A percentile compares a stretch with the other conserved stretches of the same genome.
These are phyloP conservation scores for Morus bassanus DNA, from an alignment of 2,797 vertebrate genomes.

Conservation along the genomic window DNA sequence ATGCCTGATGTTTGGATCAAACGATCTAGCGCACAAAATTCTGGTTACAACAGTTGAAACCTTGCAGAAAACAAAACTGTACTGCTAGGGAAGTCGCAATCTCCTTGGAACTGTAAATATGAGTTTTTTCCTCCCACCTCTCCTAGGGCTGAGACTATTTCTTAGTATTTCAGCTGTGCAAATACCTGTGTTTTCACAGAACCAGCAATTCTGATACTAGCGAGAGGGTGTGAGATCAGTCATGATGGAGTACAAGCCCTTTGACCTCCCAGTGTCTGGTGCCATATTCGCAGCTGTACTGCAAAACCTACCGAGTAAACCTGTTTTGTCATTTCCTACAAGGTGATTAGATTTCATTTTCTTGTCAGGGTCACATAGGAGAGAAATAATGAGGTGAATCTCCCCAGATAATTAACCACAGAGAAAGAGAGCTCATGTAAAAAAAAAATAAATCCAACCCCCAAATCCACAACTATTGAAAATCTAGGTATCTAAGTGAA, in stretches of 20 bases:
- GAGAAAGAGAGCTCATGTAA: background rate
- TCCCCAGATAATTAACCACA: background rate
- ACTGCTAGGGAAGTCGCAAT: background rate
- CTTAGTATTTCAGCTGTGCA: conserved; percentile 3
- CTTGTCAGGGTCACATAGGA: background rate
- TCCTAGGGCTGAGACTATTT: conserved; percentile 36
- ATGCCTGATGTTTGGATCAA: conserved; percentile 97
- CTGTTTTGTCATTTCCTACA: background rate
- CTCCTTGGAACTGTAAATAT: conserved; percentile 30
- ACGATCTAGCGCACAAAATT: conserved; percentile 78
- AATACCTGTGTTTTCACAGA: conserved; percentile 13
- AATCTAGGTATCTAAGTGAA: background rate
- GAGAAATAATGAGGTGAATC: background rate
- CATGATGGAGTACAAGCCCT: background rate
- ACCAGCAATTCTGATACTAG: conserved; percentile 25
- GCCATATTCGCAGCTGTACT: background rate
- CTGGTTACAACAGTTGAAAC: conserved; percentile 74
- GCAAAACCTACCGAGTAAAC: background rate
- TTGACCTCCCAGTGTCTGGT: background rate
- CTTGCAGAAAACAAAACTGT: background rate
- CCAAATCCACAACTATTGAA: background rate
- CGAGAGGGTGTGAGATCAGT: background rate
- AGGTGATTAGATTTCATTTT: background rate
- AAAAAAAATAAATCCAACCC: background rate
- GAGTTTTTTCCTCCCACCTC: background rate